Percentiles rank a stretch among this genome's conserved stretches.
These are phyloP conservation scores for Pterophyllum scalare DNA, from an alignment of 2,113 vertebrate genomes.

Conservation along the genomic window DNA sequence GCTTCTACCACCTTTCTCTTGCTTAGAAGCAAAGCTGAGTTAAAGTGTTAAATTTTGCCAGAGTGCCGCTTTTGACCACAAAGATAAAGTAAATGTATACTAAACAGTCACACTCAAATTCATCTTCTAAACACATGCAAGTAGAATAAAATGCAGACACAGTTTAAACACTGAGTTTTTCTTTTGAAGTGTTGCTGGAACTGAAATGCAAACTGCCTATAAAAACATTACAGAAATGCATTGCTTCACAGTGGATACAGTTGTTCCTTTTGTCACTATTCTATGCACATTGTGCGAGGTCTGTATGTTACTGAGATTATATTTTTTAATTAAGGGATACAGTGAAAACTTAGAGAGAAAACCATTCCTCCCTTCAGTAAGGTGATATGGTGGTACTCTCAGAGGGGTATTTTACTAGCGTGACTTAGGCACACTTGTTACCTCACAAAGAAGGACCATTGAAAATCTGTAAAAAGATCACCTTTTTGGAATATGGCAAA, in stretches of 20 bases:
- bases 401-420: neutral
- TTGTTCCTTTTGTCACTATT: neutral
- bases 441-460: neutral
- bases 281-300: neutral
- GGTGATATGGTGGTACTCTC: neutral
- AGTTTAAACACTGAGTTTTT: neutral
- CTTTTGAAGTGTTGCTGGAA: too few species aligned
- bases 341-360: neutral
- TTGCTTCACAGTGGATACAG: neutral
- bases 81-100: neutral
- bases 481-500: neutral
- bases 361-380: neutral
- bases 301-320: neutral
- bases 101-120: neutral
- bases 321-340: neutral
- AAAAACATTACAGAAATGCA: too few species aligned
- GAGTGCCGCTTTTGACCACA: neutral
- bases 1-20: neutral
- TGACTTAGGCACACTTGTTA: neutral
- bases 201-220: too few species aligned
- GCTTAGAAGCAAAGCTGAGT: neutral
- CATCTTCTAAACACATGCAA: neutral
- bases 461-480: neutral
- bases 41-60: neutral
- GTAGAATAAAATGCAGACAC: neutral